phyloP scores from a whole-genome alignment of 2,888 invertebrate species.

The Philonicus albiceps region DNA sequence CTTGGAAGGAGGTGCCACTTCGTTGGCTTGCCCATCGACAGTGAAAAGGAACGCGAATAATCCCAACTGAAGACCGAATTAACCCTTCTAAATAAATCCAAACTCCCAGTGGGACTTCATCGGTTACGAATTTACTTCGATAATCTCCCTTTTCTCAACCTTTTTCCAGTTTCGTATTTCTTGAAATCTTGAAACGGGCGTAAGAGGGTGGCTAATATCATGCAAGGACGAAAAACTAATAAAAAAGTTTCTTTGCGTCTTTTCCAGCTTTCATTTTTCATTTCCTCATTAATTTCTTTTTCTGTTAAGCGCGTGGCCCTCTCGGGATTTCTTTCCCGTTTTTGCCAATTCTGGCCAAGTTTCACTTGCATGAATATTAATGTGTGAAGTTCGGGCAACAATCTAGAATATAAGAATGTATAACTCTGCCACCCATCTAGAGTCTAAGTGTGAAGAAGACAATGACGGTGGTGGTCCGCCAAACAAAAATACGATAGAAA shows the following conservation, averaged over 20 bases:
- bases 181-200: not conserved
- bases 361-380: conserved; percentile 27
- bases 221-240: conserved; percentile 4
- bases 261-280: conserved; percentile 26
- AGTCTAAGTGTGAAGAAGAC: not conserved
- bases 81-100: conserved; percentile 1
- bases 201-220: not conserved
- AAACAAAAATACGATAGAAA: not conserved
- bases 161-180: not conserved
- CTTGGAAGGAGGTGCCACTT: not conserved
- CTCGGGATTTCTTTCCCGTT: not conserved
- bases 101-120: conserved; percentile 9
- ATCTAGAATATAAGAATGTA: not conserved
- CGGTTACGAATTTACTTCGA: conserved; percentile 4
- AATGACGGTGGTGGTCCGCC: not conserved
- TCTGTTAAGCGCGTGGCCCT: conserved; percentile 1
- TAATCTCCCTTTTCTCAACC: not conserved
- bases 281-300: conserved; percentile 20
- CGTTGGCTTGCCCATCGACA: not conserved
- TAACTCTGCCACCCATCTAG: not conserved
- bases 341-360: not conserved
- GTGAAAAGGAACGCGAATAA: not conserved
- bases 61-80: conserved; percentile 6
- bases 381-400: not conserved
- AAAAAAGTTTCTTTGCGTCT: conserved; percentile 3